Evolutionary conservation across 2,888 invertebrate species (phyloP), one percentile per base, ranked within the genome.

Genomic region (Polydrusus cervinus): DNA sequence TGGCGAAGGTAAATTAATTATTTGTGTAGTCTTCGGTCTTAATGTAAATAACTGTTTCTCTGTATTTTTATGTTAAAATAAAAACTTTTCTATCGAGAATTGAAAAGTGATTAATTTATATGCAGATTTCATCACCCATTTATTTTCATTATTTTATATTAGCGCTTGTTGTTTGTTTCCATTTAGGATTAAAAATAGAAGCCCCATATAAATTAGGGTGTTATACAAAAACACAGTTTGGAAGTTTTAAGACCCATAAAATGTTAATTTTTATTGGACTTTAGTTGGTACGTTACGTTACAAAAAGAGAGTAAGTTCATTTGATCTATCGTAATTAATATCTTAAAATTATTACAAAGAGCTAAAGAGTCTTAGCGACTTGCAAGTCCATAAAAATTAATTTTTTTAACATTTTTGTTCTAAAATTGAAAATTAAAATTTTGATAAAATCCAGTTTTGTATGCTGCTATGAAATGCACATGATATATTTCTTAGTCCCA

Each of bases 51-150:
- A 14, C 45, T n/a, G n/a, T n/a, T n/a, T 45, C n/a, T 6, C n/a
- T n/a, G 13, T 3, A 16, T 25, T n/a, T 18, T 51, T 51, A 53
- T 53, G 30, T 30, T 53, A 30, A n/a, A 25, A 53, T 25, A 25
- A 53, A 53, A 53, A 30, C 25, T 25, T 10, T 13, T 53, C n/a
- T 25, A 53, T 30, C n/a, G 25, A 30, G 53, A n/a, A 53, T 53
- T 53, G 53, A 20, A 51, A 53, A 53, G 30, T 53, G n/a, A 53
- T 53, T 53, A 53, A 30, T 53, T 53, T 30, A 53, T 53, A n/a
- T 25, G 11, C n/a, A 25, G 53, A 53, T 53, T 53, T 53, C 30
- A 53, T 30, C 1, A 53, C 25, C n/a, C 53, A 53, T 53, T 53
- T 30, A 53, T 53, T 53, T 53, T 30, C 53, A 53, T 53, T 53